These are phyloP conservation scores for Corythucha ciliata DNA, from an alignment of 2,888 invertebrate species.

Conservation along the genomic window DNA sequence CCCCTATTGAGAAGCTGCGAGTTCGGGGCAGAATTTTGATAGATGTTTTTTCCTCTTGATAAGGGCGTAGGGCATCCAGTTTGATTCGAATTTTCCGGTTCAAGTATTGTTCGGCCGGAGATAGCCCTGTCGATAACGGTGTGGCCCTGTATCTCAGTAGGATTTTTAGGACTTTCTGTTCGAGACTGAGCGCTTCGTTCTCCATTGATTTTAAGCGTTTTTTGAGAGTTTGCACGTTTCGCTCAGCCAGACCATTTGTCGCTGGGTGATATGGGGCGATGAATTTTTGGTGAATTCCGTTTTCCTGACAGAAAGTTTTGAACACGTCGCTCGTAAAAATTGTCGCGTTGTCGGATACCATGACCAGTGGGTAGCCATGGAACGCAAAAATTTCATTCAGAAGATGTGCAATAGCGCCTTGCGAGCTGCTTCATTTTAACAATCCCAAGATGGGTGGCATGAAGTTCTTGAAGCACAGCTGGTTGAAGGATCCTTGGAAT, in stretches of 20 bases:
- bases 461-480: slow-evolving; percentile 25
- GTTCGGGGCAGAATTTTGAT: no score
- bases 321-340: slow-evolving; percentile 28
- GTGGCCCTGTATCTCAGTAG: slow-evolving; percentile 12
- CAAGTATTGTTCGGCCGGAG: slow-evolving; percentile 25
- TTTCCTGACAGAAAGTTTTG: slow-evolving; percentile 21
- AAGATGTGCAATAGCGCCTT: slow-evolving; percentile 30
- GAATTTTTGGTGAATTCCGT: slow-evolving; percentile 23
- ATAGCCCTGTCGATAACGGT: slow-evolving; percentile 5
- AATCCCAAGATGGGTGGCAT: slow-evolving; percentile 31
- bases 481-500: slow-evolving; percentile 28
- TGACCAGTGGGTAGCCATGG: slow-evolving; percentile 21
- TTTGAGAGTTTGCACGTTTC: slow-evolving; percentile 27
- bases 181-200: background rate
- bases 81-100: slow-evolving; percentile 18
- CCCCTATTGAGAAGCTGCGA: no score
- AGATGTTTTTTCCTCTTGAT: no score
- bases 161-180: background rate
- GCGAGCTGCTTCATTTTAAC: slow-evolving; percentile 37
- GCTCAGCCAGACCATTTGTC: slow-evolving; percentile 31
- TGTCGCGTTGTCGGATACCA: slow-evolving; percentile 30
- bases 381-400: slow-evolving; percentile 24
- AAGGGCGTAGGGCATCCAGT: slow-evolving; percentile 21
- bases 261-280: slow-evolving; percentile 30
- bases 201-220: slow-evolving; percentile 19